These are phyloP conservation scores for Gymnocypris eckloni DNA, from an alignment of 2,797 vertebrate genomes.

Conservation along the genomic window DNA sequence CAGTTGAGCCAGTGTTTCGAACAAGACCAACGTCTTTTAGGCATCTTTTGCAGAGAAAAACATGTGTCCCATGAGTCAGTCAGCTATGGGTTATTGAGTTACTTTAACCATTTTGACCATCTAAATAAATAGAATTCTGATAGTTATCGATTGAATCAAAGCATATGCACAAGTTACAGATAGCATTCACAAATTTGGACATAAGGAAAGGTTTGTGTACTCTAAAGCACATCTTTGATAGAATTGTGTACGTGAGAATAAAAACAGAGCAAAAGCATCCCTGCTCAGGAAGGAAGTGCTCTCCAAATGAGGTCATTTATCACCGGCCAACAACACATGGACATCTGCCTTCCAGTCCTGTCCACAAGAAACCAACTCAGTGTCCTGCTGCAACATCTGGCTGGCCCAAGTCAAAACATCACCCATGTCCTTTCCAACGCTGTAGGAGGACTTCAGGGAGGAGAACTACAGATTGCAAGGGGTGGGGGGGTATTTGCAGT, in stretches of 20 bases:
- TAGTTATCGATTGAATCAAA: background rate
- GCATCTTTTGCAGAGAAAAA: conserved; percentile 16
- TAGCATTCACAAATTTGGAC: background rate
- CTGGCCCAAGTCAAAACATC: conserved; percentile 68
- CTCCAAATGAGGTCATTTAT: conserved; percentile 64
- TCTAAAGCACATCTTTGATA: conserved; percentile 1
- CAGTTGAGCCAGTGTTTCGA: conserved; percentile 15
- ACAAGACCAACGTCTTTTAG: conserved; percentile 7
- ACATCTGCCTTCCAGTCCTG: conserved; percentile 53
- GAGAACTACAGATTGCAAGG: conserved; percentile 26
- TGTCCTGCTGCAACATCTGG: conserved; percentile 74
- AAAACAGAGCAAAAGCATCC: conserved; percentile 41
- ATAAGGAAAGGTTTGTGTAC: background rate
- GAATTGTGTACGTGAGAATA: conserved; percentile 14
- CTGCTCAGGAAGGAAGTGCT: conserved; percentile 68
- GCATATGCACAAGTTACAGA: background rate
- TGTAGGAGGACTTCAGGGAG: conserved; percentile 5
- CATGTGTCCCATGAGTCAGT: conserved; percentile 23
- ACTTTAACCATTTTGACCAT: background rate
- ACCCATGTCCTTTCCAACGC: conserved; percentile 37
- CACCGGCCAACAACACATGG: conserved; percentile 49
- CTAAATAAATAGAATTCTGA: background rate
- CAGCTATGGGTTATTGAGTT: conserved; percentile 27
- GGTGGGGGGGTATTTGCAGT: background rate
- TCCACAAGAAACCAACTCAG: conserved; percentile 50